Conservation (phyloP, 2,113 vertebrate genomes). For the Psephotus haematonotus region DNA sequence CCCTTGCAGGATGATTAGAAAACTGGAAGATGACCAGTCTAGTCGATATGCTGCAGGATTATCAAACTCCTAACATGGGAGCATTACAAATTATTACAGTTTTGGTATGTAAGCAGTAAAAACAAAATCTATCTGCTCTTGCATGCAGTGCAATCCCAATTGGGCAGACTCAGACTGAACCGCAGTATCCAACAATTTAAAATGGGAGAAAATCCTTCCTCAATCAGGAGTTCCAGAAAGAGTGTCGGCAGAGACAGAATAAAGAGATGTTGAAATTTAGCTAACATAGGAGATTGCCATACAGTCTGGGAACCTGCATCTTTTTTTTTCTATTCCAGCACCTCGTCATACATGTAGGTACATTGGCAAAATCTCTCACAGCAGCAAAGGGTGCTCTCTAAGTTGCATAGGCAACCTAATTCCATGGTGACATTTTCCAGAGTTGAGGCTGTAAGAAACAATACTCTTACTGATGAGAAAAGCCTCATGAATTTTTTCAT, state of each 20-base stretch:
- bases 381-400: background rate
- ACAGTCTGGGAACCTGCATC: background rate
- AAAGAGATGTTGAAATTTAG: background rate
- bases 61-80: background rate
- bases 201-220: background rate
- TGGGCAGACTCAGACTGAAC: background rate
- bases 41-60: background rate
- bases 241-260: fast-evolving
- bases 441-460: background rate
- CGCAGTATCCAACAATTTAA: background rate
- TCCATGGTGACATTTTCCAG: background rate
- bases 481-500: background rate
- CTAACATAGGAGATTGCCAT: background rate
- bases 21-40: background rate
- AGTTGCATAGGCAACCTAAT: background rate
- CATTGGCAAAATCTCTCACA: background rate
- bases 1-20: background rate
- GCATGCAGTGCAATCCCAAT: background rate
- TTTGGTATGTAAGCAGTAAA: background rate
- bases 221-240: background rate
- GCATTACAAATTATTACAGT: background rate
- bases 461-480: background rate
- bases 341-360: background rate
- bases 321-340: background rate
- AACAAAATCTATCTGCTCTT: background rate